Evolutionary conservation across 2,888 invertebrate genomes (phyloP), one percentile per base, ranked within the genome.

Genomic region (Andricus quercusramuli): DNA sequence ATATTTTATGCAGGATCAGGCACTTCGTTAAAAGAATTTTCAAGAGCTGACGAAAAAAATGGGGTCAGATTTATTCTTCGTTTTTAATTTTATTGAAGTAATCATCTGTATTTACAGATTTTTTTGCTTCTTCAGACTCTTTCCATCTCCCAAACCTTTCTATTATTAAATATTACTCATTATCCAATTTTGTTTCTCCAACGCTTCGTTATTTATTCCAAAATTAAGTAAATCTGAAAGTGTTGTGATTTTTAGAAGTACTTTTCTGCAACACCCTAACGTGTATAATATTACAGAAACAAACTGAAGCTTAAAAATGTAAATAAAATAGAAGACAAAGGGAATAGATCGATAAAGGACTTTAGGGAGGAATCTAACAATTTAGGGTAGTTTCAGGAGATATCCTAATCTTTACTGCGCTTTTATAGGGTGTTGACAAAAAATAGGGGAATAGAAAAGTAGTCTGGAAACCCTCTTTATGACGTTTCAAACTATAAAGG

Each of bases 381-480:
- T 44, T 68, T 68, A 68, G 68, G 15, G 41, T 44, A 44, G 37
- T 8, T 44, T 68, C 4, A 15, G 22, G 44, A 68, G 22, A 66
- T 41, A 68, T 68, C 17, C 13, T 41, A 2, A 22, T 44, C 68
- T 67, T 29, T 67, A 44, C 68, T 68, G 1, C 41, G 41, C 51
- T 44, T 70, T 47, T 51, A 51, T 47, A 29, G 51, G 70, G 47
- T 47, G 47, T 47, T 25, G 47, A 11, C n/a, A 22, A 68, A 68
- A 70, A 70, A 47, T 70, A 70, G 70, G 70, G 70, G 70, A 70
- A 70, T 70, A 70, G 25, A 70, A 70, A 70, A 70, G 44, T 70
- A 9, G 44, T 25, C 29, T 20, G 29, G 29, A 70, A 70, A 70
- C 70, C 70, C 70, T 29, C 51, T 70, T 70, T 32, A 20, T 29